These are phyloP conservation scores for Cylas formicarius DNA, from an alignment of 1,140 invertebrate genomes.

Conservation along the genomic window DNA sequence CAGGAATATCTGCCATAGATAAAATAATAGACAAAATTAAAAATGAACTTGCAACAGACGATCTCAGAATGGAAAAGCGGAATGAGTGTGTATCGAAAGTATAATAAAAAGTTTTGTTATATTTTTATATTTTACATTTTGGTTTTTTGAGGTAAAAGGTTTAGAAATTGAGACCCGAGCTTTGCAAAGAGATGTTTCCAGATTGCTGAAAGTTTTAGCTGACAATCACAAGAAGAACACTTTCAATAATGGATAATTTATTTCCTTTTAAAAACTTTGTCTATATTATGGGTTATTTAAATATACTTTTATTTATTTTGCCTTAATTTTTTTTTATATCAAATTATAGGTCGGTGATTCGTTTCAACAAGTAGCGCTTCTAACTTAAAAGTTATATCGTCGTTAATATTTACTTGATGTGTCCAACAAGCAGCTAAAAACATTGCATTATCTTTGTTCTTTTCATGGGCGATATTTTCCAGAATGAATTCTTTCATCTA, in stretches of 20 bases:
- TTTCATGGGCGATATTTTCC: slow-evolving; percentile 37
- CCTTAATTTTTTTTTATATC: slow-evolving; percentile 10
- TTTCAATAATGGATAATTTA: no score
- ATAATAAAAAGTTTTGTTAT: slow-evolving; percentile 7
- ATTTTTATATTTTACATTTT: background rate
- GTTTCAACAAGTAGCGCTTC: slow-evolving; percentile 37
- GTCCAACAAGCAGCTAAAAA: slow-evolving; percentile 36
- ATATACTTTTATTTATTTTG: slow-evolving; percentile 1
- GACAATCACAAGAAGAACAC: background rate
- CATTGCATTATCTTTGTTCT: slow-evolving; percentile 33
- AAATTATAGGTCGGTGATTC: slow-evolving; percentile 31
- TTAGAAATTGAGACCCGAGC: slow-evolving; percentile 16
- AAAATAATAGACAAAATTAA: slow-evolving; percentile 32
- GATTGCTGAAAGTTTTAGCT: slow-evolving; percentile 5
- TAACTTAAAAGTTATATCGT: slow-evolving; percentile 28
- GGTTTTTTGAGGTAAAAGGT: slow-evolving; percentile 7
- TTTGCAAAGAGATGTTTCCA: slow-evolving; percentile 14
- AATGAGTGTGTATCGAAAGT: slow-evolving; percentile 14
- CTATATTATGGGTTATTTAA: background rate
- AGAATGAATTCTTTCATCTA: slow-evolving; percentile 36
- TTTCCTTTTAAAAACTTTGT: background rate
- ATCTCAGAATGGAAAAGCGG: slow-evolving; percentile 4
- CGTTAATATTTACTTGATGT: slow-evolving; percentile 30
- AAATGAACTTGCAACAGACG: slow-evolving; percentile 22
- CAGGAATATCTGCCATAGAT: slow-evolving; percentile 30